A percentile compares a stretch with the other conserved stretches of the same genome.
These are phyloP conservation scores for Okamejei kenojei DNA, from an alignment of 2,797 vertebrate species.

Conservation along the genomic window DNA sequence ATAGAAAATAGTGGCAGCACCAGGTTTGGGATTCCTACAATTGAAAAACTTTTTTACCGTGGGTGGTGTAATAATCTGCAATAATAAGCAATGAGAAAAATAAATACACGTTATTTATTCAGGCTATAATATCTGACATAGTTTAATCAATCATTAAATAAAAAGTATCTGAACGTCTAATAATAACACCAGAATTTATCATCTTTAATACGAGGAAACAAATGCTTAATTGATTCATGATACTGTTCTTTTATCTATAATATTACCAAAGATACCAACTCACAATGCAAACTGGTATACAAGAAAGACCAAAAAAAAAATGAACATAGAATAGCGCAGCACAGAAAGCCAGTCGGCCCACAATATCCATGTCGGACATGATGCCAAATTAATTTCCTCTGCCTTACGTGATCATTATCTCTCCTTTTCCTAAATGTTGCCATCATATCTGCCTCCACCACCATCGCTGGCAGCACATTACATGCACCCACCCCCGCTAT, in stretches of 20 bases:
- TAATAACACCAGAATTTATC: not conserved
- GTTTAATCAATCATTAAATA: not conserved
- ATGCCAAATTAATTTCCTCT: too few species aligned
- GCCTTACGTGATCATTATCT: too few species aligned
- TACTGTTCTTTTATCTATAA: not conserved
- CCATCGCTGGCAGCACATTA: too few species aligned
- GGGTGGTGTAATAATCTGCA: constrained; percentile 65
- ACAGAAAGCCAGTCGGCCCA: too few species aligned
- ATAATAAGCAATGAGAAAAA: constrained; percentile 34
- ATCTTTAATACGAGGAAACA: not conserved
- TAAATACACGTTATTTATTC: not conserved
- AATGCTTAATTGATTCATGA: not conserved
- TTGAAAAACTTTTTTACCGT: constrained; percentile 62
- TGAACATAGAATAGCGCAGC: too few species aligned
- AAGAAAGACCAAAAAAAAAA: not conserved
- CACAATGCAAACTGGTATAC: not conserved
- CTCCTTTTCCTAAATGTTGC: too few species aligned
- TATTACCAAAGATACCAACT: not conserved
- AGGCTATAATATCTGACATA: too few species aligned
- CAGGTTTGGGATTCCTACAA: constrained; percentile 59
- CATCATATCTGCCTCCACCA: too few species aligned
- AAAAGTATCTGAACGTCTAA: not conserved
- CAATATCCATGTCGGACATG: too few species aligned
- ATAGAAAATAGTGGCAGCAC: constrained; percentile 60
- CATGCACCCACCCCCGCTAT: too few species aligned